These are phyloP conservation scores for Tragopan temminckii DNA, from an alignment of 2,797 vertebrate genomes.

Conservation along the genomic window DNA sequence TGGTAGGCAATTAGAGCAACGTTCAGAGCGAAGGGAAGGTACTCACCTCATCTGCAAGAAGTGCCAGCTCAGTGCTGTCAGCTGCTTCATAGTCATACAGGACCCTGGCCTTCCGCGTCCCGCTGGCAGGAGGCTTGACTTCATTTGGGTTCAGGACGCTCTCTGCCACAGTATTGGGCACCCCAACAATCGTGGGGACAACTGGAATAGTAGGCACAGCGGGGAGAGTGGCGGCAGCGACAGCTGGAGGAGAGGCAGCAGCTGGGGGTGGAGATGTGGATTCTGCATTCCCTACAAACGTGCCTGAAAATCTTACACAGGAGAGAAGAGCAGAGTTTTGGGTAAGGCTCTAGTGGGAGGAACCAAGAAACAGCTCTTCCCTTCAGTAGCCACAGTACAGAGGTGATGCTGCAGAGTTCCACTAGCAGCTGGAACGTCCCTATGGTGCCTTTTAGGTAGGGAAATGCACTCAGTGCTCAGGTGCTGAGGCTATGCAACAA, in stretches of 20 bases:
- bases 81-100: constrained; percentile 94
- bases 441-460: background rate
- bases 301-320: constrained; percentile 86
- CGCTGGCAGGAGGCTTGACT: constrained; percentile 89
- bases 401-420: background rate
- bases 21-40: background rate
- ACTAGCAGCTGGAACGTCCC: accelerated
- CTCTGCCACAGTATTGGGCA: constrained; percentile 78
- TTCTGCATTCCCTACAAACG: constrained; percentile 86
- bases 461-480: background rate
- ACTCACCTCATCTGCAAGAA: constrained; percentile 93
- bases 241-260: constrained; percentile 76
- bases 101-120: constrained; percentile 92
- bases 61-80: constrained; percentile 92
- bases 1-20: background rate
- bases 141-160: constrained; percentile 86
- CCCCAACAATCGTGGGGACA: constrained; percentile 75
- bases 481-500: background rate
- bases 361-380: background rate
- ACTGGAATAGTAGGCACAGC: constrained; percentile 80
- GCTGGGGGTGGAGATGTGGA: constrained; percentile 78
- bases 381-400: background rate
- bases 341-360: background rate
- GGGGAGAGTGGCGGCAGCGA: constrained; percentile 62
- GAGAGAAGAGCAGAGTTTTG: background rate